Percentiles rank a stretch among this genome's conserved stretches.
Conservation (phyloP, 1,140 invertebrate genomes). For the Catajapyx aquilonaris region DNA sequence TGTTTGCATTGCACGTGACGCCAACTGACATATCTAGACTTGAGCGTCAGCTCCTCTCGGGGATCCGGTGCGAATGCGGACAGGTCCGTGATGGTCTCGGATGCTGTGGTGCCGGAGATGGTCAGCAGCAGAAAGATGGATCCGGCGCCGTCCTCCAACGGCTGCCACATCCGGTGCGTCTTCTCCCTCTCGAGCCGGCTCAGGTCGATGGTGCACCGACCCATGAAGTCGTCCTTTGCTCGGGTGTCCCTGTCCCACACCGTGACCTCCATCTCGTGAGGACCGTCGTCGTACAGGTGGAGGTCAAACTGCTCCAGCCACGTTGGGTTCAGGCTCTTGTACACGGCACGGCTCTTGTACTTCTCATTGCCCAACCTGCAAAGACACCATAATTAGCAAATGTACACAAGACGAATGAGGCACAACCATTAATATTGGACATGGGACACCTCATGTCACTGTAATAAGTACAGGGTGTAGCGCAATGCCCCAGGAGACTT, state of each 20-base stretch:
- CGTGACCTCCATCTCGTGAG: slow-evolving; percentile 67
- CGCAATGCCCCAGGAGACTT: too few relatives aligned
- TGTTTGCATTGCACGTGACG: too few relatives aligned
- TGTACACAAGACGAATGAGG: too few relatives aligned
- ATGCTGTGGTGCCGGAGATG: slow-evolving; percentile 80
- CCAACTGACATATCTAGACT: slow-evolving; percentile 51
- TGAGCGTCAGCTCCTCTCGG: slow-evolving; percentile 36
- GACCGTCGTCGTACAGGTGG: slow-evolving; percentile 78
- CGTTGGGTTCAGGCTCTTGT: slow-evolving; percentile 59
- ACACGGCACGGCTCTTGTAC: slow-evolving; percentile 87
- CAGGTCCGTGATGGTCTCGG: slow-evolving; percentile 77
- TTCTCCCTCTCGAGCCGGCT: slow-evolving; percentile 64
- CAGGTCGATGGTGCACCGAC: slow-evolving; percentile 66
- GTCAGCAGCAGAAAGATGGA: slow-evolving; percentile 74
- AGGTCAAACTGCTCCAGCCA: slow-evolving; percentile 97
- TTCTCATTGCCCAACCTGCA: slow-evolving; percentile 85
- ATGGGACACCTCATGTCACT: too few relatives aligned
- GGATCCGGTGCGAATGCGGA: slow-evolving; percentile 62
- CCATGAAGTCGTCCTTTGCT: slow-evolving; percentile 69
- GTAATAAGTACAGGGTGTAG: too few relatives aligned
- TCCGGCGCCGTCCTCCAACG: slow-evolving; percentile 74
- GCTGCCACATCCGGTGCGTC: slow-evolving; percentile 71
- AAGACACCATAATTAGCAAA: too few relatives aligned
- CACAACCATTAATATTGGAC: slow-evolving; percentile 1
- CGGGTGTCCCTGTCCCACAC: slow-evolving; percentile 73